Evolutionary conservation across 2,797 vertebrate species (phyloP).

Genomic region (Tiaroga cobitis): DNA sequence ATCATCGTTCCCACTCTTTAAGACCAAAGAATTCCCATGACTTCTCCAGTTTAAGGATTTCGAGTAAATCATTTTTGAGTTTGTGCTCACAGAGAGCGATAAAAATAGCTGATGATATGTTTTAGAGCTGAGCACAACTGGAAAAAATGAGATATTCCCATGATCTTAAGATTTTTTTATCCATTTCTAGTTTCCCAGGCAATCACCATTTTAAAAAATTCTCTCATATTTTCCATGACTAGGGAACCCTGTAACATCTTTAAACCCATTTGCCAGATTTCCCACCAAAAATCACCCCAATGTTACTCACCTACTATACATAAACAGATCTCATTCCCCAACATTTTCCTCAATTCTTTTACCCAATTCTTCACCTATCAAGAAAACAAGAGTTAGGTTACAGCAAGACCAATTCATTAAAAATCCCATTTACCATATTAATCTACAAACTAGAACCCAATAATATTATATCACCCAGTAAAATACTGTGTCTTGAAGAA

Average conservation of each 20-base stretch:
- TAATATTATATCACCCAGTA: not conserved
- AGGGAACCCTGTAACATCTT: not conserved
- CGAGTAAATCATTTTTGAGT: not conserved
- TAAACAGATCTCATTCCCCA: slow-evolving; percentile 99
- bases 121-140: not conserved
- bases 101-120: not conserved
- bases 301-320: slow-evolving; percentile 97
- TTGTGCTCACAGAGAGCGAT: not conserved
- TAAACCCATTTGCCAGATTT: not conserved
- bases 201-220: not conserved
- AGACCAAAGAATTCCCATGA: not conserved
- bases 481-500: too few relatives aligned
- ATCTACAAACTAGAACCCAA: not conserved
- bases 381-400: slow-evolving; percentile 33
- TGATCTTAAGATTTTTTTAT: not conserved
- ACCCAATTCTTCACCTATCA: slow-evolving; percentile 98
- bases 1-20: not conserved
- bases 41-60: not conserved
- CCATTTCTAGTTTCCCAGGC: not conserved
- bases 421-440: not conserved
- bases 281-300: not conserved
- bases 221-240: not conserved
- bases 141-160: not conserved
- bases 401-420: slow-evolving; percentile 17
- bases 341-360: slow-evolving; percentile 98